These are phyloP conservation scores for Zaprionus ornatus DNA, from an alignment of 1,140 invertebrate species.

Conservation along the genomic window DNA sequence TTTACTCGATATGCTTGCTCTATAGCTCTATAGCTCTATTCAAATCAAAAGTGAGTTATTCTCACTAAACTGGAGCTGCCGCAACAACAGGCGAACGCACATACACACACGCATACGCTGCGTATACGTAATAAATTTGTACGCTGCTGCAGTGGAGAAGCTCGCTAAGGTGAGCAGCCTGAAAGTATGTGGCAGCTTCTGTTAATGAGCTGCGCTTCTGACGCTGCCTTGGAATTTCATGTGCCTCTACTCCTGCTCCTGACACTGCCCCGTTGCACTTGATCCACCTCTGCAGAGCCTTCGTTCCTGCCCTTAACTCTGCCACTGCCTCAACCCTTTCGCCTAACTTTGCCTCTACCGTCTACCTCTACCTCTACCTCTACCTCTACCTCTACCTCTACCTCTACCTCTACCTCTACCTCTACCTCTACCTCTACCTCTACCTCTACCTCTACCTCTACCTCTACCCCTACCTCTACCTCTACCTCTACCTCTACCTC, in stretches of 20 bases:
- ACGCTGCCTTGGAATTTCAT: not conserved
- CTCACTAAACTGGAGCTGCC: not conserved
- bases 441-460: no score
- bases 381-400: no score
- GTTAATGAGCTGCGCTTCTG: constrained; percentile 22
- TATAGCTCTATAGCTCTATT: constrained; percentile 3
- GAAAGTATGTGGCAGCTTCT: constrained; percentile 14
- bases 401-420: no score
- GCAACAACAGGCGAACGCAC: not conserved
- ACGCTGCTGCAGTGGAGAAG: not conserved
- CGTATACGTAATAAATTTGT: constrained; percentile 22
- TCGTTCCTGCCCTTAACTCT: no score
- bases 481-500: no score
- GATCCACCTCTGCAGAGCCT: no score
- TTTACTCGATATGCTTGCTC: constrained; percentile 3
- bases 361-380: not conserved
- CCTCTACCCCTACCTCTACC: no score
- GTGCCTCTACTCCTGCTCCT: not conserved
- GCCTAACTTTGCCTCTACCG: no score
- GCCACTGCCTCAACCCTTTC: no score
- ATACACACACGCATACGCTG: not conserved
- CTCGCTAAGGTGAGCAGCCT: not conserved
- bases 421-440: not conserved
- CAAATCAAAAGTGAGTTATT: constrained; percentile 30
- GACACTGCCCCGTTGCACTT: no score